Evolutionary conservation across 1,140 invertebrate species (phyloP).

Genomic region (Glossosoma conforme): DNA sequence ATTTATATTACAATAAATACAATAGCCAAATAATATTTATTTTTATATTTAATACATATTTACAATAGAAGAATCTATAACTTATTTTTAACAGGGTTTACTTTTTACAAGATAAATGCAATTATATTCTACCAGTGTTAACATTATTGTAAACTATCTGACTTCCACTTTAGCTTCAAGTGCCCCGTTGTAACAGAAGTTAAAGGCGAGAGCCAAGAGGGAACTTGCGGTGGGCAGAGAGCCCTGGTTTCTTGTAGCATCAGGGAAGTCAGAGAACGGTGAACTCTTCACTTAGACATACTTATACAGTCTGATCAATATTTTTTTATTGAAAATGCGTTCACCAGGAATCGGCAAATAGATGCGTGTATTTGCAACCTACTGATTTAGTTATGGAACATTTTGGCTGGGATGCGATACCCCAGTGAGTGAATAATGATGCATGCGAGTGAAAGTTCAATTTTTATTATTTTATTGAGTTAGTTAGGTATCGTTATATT

Average conservation of each 20-base stretch:
- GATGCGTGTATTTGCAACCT: too few species aligned
- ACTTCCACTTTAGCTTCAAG: too few species aligned
- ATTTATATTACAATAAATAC: conserved; percentile 30
- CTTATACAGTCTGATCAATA: too few species aligned
- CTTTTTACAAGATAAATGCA: conserved; percentile 22
- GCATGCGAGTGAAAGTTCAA: neutral
- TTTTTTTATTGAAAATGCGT: too few species aligned
- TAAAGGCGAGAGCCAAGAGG: too few species aligned
- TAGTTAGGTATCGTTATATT: conserved; percentile 16
- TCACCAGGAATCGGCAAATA: too few species aligned
- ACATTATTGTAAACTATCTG: too few species aligned
- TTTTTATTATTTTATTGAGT: conserved; percentile 10
- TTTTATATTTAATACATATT: conserved; percentile 32
- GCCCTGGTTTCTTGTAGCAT: too few species aligned
- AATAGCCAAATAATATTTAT: conserved; percentile 33
- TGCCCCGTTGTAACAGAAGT: too few species aligned
- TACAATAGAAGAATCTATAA: conserved; percentile 30
- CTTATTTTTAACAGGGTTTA: conserved; percentile 25
- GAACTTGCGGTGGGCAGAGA: too few species aligned
- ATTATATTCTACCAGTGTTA: conserved; percentile 23
- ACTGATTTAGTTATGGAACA: neutral
- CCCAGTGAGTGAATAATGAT: neutral
- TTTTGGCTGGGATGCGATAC: neutral
- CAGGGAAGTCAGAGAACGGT: too few species aligned
- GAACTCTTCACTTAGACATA: too few species aligned